phyloP scores from a whole-genome alignment of 2,113 vertebrate species.

The Pitta sordida region DNA sequence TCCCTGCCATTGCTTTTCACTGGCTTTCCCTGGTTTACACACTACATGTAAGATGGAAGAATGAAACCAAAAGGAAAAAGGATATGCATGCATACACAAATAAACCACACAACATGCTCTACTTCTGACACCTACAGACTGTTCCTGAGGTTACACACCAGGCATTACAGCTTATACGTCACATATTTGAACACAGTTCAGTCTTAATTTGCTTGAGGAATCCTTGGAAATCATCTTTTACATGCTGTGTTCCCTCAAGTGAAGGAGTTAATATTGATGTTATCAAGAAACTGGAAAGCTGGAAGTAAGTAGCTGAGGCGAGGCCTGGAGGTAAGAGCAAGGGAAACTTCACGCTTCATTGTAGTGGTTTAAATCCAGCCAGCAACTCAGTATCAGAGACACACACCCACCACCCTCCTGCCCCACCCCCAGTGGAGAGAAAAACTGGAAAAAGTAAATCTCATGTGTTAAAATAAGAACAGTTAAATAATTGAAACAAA shows the following conservation, averaged over 20 bases:
- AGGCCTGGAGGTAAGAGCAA: neutral
- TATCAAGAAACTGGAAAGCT: neutral
- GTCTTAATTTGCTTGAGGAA: neutral
- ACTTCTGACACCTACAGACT: neutral
- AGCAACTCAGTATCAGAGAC: neutral
- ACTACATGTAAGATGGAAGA: neutral
- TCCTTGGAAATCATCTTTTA: neutral
- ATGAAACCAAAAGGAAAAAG: neutral
- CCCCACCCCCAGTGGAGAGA: neutral
- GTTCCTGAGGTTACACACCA: neutral
- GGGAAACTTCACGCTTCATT: neutral
- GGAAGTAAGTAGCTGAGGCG: neutral
- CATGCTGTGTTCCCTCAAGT: neutral
- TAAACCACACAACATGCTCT: neutral
- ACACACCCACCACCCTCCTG: neutral
- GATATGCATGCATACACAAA: neutral
- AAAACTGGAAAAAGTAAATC: neutral
- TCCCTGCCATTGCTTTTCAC: neutral
- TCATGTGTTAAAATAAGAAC: neutral
- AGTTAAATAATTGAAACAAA: neutral
- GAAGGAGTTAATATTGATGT: neutral
- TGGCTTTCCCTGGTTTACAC: neutral
- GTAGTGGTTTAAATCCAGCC: no score
- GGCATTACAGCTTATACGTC: neutral
- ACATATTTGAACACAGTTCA: neutral